phyloP scores from a whole-genome alignment of 2,888 invertebrate genomes.

The Hyposoter didymator region DNA sequence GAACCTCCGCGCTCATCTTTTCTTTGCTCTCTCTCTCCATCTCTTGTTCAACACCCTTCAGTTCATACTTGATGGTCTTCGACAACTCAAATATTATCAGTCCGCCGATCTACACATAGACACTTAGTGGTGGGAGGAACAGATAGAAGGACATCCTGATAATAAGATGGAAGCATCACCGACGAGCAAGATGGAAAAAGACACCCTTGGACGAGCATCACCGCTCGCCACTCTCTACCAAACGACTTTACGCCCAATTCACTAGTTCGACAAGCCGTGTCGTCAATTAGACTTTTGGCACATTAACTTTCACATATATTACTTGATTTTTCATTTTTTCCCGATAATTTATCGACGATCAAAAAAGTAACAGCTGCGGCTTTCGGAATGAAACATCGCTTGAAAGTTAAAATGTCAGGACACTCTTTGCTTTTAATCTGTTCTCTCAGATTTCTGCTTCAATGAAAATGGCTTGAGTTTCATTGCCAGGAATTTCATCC shows the following conservation, averaged over 20 bases:
- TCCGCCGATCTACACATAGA: constrained; percentile 59
- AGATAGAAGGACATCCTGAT: constrained; percentile 33
- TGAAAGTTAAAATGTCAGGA: background rate
- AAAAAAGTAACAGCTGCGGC: background rate
- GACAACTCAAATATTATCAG: constrained; percentile 82
- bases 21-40: constrained; percentile 60
- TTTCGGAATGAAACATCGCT: background rate
- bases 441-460: background rate
- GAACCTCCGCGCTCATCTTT: constrained; percentile 14
- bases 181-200: constrained; percentile 33
- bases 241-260: constrained; percentile 36
- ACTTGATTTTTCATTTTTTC: background rate
- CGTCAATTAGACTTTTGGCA: constrained; percentile 21
- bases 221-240: constrained; percentile 24
- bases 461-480: background rate
- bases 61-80: constrained; percentile 74
- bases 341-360: background rate
- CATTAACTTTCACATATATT: background rate
- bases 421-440: background rate
- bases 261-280: constrained; percentile 24
- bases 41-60: constrained; percentile 73
- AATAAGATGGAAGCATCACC: constrained; percentile 28
- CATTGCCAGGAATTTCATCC: background rate
- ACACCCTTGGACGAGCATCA: constrained; percentile 25
- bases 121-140: constrained; percentile 26